Evolutionary conservation across 37 sponge, comb jelly and placozoan genomes (phyloP).

Genomic region (Geodia barretti): DNA sequence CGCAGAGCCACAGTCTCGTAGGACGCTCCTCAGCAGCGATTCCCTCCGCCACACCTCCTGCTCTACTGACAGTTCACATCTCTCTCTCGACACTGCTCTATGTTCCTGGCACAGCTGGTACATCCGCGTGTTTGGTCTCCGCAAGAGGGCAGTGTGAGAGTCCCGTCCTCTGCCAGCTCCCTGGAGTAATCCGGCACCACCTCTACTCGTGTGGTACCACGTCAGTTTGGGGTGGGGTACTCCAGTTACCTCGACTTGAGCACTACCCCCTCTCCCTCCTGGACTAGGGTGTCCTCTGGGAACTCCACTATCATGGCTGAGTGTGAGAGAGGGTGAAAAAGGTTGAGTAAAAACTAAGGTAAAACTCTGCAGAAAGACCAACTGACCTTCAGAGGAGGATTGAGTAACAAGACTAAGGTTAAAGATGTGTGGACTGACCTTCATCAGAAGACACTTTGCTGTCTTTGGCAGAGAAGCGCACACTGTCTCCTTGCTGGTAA

Average conservation of each 20-base stretch:
- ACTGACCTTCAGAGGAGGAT: too few species aligned
- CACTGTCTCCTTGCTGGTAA: too few species aligned
- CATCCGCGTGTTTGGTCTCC: slow-evolving; percentile 25
- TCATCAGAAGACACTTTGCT: too few species aligned
- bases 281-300: slow-evolving; percentile 8
- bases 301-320: slow-evolving; percentile 41
- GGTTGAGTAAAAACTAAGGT: too few species aligned
- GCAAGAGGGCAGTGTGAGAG: slow-evolving; percentile 19
- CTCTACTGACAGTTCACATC: slow-evolving; percentile 7
- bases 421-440: too few species aligned
- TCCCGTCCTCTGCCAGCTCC: slow-evolving; percentile 22
- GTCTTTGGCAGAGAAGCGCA: too few species aligned
- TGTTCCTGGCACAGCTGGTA: slow-evolving; percentile 39
- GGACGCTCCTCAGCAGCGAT: background rate
- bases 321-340: too few species aligned
- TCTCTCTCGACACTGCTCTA: slow-evolving; percentile 9
- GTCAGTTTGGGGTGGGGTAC: slow-evolving; percentile 16
- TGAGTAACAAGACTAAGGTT: too few species aligned
- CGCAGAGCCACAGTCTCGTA: too few species aligned
- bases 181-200: slow-evolving; percentile 27
- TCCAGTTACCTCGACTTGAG: slow-evolving; percentile 36
- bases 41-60: background rate
- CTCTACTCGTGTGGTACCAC: slow-evolving; percentile 27
- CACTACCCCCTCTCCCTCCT: slow-evolving; percentile 28
- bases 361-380: too few species aligned